Evolutionary conservation across 2,113 vertebrate species (phyloP).

Genomic region (Megalops atlanticus): DNA sequence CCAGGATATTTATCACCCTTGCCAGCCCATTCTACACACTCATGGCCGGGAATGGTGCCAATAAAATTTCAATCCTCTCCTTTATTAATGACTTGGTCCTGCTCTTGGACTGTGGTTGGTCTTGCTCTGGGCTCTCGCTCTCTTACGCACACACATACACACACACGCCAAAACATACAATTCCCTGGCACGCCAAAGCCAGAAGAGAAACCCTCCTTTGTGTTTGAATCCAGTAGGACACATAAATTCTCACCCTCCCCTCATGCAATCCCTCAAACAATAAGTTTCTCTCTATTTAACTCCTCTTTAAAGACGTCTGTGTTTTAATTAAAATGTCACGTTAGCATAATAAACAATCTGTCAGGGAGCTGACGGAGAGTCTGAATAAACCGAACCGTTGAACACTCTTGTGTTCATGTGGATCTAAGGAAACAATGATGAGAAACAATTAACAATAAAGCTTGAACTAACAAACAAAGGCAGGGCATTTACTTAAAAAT

Average conservation of each 20-base stretch:
- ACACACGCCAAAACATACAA: too few species aligned
- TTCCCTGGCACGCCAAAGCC: background rate
- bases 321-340: background rate
- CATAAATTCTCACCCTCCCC: background rate
- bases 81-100: slow-evolving; percentile 18
- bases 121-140: background rate
- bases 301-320: background rate
- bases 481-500: too few species aligned
- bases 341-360: background rate
- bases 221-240: background rate
- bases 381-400: background rate
- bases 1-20: background rate
- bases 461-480: too few species aligned
- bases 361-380: background rate
- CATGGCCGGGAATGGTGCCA: background rate
- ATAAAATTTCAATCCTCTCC: background rate
- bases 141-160: background rate
- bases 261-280: slow-evolving; percentile 4
- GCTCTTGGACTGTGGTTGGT: background rate
- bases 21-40: background rate
- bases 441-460: too few species aligned
- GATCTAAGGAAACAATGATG: background rate
- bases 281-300: background rate
- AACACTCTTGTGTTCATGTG: background rate
- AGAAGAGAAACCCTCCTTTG: background rate